Conservation (phyloP, 2,797 vertebrate genomes). For the Acridotheres tristis region DNA sequence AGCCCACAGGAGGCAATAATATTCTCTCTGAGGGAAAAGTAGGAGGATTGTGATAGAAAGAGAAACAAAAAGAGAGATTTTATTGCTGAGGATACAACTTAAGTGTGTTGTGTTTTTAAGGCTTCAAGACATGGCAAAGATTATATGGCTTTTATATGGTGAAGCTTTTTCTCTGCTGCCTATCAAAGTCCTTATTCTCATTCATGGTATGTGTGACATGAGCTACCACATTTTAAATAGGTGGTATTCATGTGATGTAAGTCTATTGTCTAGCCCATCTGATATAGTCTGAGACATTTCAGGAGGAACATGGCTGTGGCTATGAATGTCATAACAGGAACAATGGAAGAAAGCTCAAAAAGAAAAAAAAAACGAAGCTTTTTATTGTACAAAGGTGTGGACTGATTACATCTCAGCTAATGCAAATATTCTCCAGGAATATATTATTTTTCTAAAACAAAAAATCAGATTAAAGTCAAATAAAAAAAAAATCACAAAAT, state of each 20-base stretch:
- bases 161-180: neutral
- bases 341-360: neutral
- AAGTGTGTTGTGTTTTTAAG: neutral
- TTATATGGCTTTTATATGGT: too few relatives aligned
- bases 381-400: neutral
- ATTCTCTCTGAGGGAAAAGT: neutral
- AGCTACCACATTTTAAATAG: neutral
- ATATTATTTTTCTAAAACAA: neutral
- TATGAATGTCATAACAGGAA: neutral
- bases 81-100: neutral
- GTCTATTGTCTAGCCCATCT: neutral
- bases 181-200: neutral
- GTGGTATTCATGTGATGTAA: neutral
- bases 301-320: neutral
- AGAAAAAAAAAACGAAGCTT: neutral
- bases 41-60: neutral
- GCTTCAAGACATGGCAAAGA: neutral
- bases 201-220: fast-evolving
- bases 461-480: fast-evolving
- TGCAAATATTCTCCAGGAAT: neutral
- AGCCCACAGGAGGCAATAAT: neutral
- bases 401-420: neutral
- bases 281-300: neutral
- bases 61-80: neutral
- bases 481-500: neutral